Percentiles rank a stretch among this genome's conserved stretches.
Evolutionary conservation across 2,113 vertebrate species (phyloP).

Genomic region (Myotis yumanensis): DNA sequence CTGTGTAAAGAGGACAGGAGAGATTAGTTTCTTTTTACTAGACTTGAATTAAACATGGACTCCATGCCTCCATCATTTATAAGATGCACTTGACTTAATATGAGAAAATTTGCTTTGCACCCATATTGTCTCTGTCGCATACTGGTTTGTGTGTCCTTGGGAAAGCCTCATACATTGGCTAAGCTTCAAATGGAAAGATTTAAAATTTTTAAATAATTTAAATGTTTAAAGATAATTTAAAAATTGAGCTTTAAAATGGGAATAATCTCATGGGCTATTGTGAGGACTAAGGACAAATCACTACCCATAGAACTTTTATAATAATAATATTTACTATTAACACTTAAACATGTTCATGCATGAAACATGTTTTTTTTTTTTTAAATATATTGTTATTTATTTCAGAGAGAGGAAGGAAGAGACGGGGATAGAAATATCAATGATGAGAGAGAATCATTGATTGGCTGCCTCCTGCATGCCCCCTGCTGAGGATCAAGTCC

Average conservation of each 20-base stretch:
- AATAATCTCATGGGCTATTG: not conserved
- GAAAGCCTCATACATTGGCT: not conserved
- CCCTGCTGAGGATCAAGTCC: too few species aligned
- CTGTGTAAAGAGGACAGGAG: not conserved
- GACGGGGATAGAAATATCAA: too few species aligned
- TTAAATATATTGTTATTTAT: too few species aligned
- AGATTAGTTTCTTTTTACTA: too few species aligned
- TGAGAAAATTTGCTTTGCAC: not conserved
- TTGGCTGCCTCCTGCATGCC: too few species aligned
- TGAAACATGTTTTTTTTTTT: not conserved
- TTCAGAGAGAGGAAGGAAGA: too few species aligned
- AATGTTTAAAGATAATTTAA: not conserved
- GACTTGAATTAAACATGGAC: not conserved
- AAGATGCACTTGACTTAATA: not conserved
- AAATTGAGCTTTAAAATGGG: not conserved
- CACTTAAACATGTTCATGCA: not conserved
- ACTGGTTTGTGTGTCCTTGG: not conserved
- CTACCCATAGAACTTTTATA: not conserved
- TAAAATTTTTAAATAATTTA: not conserved
- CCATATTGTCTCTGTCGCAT: not conserved
- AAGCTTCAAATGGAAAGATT: not conserved
- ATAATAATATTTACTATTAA: not conserved
- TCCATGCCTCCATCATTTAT: not conserved
- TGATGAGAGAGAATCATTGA: too few species aligned
- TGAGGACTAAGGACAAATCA: not conserved